A percentile compares a stretch with the other conserved stretches of the same genome.
Conservation (phyloP, 92 coral and sea anemone species). For the Siderastrea siderea region DNA sequence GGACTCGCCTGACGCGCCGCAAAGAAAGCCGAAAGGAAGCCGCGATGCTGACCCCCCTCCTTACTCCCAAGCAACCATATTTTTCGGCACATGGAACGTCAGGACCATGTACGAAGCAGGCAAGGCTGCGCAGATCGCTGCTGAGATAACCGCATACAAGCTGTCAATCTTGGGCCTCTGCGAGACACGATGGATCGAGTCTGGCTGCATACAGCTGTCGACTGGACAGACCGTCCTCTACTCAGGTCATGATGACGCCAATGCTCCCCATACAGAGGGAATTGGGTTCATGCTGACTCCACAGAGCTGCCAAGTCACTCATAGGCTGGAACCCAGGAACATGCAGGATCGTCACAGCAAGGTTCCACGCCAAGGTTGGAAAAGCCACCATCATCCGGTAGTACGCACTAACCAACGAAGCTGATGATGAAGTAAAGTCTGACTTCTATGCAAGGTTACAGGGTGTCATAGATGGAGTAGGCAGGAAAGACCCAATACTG, state of each 20-base stretch:
- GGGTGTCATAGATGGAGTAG: slow-evolving; percentile 16
- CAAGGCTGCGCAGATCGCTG: neutral
- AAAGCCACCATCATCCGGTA: slow-evolving; percentile 29
- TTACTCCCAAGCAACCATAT: neutral
- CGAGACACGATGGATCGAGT: slow-evolving; percentile 13
- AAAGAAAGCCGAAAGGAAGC: neutral
- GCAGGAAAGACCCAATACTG: neutral
- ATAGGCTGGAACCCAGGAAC: slow-evolving; percentile 13
- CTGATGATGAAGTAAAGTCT: slow-evolving; percentile 32
- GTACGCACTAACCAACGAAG: slow-evolving; percentile 38
- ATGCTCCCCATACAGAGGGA: slow-evolving; percentile 20
- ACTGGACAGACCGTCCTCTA: slow-evolving; percentile 18
- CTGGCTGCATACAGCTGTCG: neutral
- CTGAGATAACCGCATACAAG: slow-evolving; percentile 7
- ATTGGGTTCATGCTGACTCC: slow-evolving; percentile 4
- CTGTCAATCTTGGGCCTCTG: neutral
- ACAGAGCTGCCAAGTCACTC: slow-evolving; percentile 20
- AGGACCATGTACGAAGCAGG: neutral
- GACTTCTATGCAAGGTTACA: slow-evolving; percentile 21
- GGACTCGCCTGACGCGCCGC: neutral
- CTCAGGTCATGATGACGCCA: neutral
- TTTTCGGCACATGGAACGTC: slow-evolving; percentile 34
- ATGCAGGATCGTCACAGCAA: slow-evolving; percentile 13
- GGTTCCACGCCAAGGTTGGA: slow-evolving; percentile 14
- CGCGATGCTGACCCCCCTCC: slow-evolving; percentile 1